phyloP scores from a whole-genome alignment of 2,797 vertebrate species.

The Peromyscus nudipes region DNA sequence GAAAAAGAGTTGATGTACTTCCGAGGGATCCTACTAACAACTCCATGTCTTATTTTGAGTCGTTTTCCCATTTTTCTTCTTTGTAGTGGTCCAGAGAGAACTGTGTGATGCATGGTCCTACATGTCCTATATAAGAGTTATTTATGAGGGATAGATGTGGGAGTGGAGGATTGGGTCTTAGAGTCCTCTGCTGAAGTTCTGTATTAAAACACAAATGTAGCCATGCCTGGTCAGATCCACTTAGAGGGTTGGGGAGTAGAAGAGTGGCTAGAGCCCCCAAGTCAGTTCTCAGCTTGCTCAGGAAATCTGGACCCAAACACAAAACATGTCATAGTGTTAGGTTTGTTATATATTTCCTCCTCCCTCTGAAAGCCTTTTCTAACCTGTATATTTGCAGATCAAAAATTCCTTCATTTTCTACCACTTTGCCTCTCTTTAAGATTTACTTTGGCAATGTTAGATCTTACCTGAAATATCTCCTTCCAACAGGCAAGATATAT shows the following conservation, averaged over 20 bases:
- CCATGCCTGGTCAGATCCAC: neutral
- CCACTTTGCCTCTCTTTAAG: neutral
- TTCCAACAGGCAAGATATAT: neutral
- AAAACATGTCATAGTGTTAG: neutral
- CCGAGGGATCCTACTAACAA: too few relatives aligned
- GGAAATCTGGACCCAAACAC: neutral
- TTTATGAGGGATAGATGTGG: neutral
- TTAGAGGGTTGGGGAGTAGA: neutral
- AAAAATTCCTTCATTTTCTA: neutral
- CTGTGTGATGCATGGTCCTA: neutral
- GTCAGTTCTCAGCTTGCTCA: neutral
- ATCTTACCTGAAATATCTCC: neutral
- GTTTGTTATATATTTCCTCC: neutral
- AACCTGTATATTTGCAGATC: neutral
- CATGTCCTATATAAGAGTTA: neutral
- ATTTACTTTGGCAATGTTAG: neutral
- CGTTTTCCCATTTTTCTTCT: neutral
- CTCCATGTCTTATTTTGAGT: neutral
- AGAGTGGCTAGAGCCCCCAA: neutral
- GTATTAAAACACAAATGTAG: neutral
- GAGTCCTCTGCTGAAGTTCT: neutral
- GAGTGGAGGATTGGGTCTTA: neutral
- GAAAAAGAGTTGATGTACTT: neutral
- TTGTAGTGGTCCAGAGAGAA: neutral
- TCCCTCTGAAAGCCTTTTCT: neutral